Evolutionary conservation across 2,797 vertebrate genomes (phyloP), one percentile per base, ranked within the genome.

Genomic region (Eurystomus glaucurus): DNA sequence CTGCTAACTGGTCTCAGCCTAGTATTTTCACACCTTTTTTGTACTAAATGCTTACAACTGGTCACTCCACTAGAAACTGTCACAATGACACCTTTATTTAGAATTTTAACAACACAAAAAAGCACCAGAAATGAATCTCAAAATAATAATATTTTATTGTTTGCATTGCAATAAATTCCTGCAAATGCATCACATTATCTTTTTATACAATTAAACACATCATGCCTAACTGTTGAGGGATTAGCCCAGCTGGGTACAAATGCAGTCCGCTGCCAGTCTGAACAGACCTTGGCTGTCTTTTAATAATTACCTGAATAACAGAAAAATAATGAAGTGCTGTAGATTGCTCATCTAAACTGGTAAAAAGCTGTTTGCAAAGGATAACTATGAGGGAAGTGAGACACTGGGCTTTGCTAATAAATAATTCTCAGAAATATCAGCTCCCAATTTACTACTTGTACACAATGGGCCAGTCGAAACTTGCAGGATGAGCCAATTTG

Each of bases 391-490:
- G 93, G 90, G 91, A 93, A 97, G 82, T 77, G 84, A 97, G 98
- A 97, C 97, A 97, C 80, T n/a, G 72, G 96, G 97, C 93, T 98
- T 98, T 95, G 97, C 97, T 98, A 98, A 98, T 97, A 98, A 98
- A 98, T 98, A 98, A 98, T 98, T 98, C 97, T 98, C 98, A 97
- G 98, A 99, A 98, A 98, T 98, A 98, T 98, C 98, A 98, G 97
- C 98, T 98, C 97, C 98, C 97, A 99, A 99, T 99, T 99, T 98
- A 98, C 98, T 99, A 97, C 98, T 98, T 98, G 98, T 99, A 99
- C 98, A 98, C 98, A 98, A 98, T 95, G 98, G 99, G 99, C 99
- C 98, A 99, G 99, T 99, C 98, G 98, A 98, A 99, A 99, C 99
- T 99, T 99, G 99, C 96, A 99, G 87, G 97, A 98, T 98, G 99